These are phyloP conservation scores for Peromyscus nudipes DNA, from an alignment of 2,797 vertebrate species.

Conservation along the genomic window DNA sequence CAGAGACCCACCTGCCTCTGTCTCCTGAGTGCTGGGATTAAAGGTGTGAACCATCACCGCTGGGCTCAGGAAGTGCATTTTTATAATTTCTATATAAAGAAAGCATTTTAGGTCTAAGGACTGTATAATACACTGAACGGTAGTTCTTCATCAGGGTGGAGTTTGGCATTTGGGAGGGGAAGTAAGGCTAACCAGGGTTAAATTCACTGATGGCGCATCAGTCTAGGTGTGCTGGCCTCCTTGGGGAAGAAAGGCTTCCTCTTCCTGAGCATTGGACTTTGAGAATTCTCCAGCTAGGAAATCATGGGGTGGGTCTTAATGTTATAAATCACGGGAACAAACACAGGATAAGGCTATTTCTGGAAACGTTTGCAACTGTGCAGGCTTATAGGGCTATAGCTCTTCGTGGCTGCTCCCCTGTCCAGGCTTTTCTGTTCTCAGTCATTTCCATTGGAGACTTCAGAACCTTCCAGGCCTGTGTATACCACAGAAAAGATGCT, in stretches of 20 bases:
- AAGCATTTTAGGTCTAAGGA: background rate
- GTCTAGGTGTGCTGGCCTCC: background rate
- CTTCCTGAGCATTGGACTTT: background rate
- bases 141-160: background rate
- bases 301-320: background rate
- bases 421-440: background rate
- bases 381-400: background rate
- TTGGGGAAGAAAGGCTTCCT: conserved; percentile 16
- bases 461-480: background rate
- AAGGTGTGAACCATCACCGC: background rate
- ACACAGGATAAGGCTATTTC: conserved; percentile 51
- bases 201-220: background rate
- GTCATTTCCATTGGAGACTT: background rate
- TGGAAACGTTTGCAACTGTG: background rate
- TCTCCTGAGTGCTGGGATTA: background rate
- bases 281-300: conserved; percentile 55
- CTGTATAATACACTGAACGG: background rate
- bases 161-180: background rate
- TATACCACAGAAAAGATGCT: background rate
- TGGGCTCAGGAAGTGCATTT: background rate
- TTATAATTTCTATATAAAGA: conserved; percentile 34
- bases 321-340: conserved; percentile 52
- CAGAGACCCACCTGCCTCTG: background rate
- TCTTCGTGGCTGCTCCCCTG: background rate
- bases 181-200: background rate